These are phyloP conservation scores for Chromobotia macracanthus DNA, from an alignment of 2,797 vertebrate species.

Conservation along the genomic window DNA sequence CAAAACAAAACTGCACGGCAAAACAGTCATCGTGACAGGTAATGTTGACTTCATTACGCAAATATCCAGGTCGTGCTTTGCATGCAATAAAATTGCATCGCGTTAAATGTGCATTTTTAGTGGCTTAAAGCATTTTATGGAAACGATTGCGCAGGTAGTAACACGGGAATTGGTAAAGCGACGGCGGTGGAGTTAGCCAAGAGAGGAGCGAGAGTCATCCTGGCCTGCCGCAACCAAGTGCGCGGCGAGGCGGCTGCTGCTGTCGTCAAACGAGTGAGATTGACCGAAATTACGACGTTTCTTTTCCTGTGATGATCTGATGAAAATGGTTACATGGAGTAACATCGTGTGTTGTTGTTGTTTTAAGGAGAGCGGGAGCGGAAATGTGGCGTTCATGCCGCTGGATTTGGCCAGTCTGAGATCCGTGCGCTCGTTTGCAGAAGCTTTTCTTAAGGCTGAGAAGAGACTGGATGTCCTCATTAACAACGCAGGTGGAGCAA, in stretches of 20 bases:
- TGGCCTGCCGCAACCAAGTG: constrained; percentile 77
- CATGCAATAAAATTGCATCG: background rate
- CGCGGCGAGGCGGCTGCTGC: constrained; percentile 75
- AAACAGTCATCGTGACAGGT: constrained; percentile 84
- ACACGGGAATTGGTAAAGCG: constrained; percentile 81
- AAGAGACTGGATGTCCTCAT: constrained; percentile 89
- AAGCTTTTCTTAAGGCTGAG: constrained; percentile 83
- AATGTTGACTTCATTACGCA: constrained; percentile 43
- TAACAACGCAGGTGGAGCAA: constrained; percentile 87
- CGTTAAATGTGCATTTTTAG: background rate
- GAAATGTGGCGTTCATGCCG: constrained; percentile 85
- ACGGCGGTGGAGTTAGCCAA: constrained; percentile 82
- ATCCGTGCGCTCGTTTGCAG: constrained; percentile 84
- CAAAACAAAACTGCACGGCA: constrained; percentile 73
- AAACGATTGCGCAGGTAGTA: constrained; percentile 73
- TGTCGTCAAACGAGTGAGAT: constrained; percentile 78
- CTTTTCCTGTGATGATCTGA: background rate
- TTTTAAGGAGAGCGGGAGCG: constrained; percentile 83
- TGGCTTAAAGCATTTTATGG: background rate
- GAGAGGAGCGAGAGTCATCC: constrained; percentile 82
- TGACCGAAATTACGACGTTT: background rate
- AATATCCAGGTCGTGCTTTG: background rate
- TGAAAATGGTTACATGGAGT: too few relatives aligned
- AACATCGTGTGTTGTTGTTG: background rate
- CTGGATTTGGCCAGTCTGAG: constrained; percentile 85